Base-by-base conservation (phyloP, 2,888 invertebrate genomes). In the Dimorphilus gyrociliatus region DNA sequence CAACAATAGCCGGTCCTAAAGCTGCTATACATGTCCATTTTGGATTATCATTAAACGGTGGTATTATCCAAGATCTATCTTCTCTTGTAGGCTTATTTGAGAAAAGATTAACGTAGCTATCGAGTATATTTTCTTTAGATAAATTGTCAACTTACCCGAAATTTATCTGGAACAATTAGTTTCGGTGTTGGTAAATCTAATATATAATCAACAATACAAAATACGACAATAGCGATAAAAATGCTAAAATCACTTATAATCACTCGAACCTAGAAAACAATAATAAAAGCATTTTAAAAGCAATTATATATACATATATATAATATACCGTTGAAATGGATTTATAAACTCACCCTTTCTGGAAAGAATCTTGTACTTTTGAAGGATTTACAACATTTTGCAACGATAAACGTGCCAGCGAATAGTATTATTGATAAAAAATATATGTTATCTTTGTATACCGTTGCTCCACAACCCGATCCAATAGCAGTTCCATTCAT, bases 341-440 rank as follows among this genome's bases (percentile, higher is more conserved):
- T n/a, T n/a, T n/a, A n/a, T n/a, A n/a, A n/a, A n/a, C n/a, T n/a
- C n/a, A n/a, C n/a, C n/a, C n/a, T n/a, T n/a, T n/a, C n/a, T n/a
- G n/a, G n/a, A n/a, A n/a, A n/a, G n/a, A n/a, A n/a, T n/a, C n/a
- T n/a, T n/a, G n/a, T n/a, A n/a, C n/a, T n/a, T 21, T 21, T 21
- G n/a, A 21, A 21, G 8, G n/a, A 10, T 21, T 21, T 21, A n/a
- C 8, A n/a, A 10, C 21, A 8, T 10, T 21, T 10, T 10, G 21
- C 8, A 21, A 21, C 21, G 21, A 21, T n/a, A 21, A 21, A 21
- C 8, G 21, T 21, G 21, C 85, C 82, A 49, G 81, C 60, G 64
- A 90, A 90, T 36, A 92, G 69, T 40, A 90, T 72, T 45, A 85
- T 72, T 34, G 88, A 88, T 82, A 92, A 86, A 38, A 90, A 73